Evolutionary conservation across 2,888 invertebrate genomes (phyloP).

Genomic region (Trichopria drosophilae): DNA sequence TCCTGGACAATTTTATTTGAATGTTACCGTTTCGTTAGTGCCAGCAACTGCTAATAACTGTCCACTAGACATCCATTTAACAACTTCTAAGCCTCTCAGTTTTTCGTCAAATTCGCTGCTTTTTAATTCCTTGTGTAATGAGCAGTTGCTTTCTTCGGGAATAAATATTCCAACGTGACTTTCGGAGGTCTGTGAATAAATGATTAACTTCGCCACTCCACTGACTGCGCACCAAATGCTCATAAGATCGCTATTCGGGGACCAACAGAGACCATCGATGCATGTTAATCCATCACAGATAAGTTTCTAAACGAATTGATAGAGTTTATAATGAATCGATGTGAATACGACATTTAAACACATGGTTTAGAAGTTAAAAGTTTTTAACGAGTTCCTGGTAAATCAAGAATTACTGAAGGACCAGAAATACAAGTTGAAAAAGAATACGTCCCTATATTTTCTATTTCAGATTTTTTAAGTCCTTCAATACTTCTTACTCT

Average conservation of each 20-base stretch:
- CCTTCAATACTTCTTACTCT: no score
- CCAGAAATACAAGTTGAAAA: no score
- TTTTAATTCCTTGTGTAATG: background rate
- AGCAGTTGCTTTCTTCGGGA: slow-evolving; percentile 33
- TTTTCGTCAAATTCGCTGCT: slow-evolving; percentile 28
- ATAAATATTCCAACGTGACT: slow-evolving; percentile 48
- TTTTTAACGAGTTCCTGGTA: no score
- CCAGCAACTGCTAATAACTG: slow-evolving; percentile 52
- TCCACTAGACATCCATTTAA: slow-evolving; percentile 52
- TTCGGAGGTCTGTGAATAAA: slow-evolving; percentile 49
- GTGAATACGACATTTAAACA: no score
- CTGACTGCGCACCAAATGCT: slow-evolving; percentile 53
- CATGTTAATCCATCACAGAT: slow-evolving; percentile 48
- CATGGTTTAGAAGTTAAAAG: no score
- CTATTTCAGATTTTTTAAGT: no score
- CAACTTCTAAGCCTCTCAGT: slow-evolving; percentile 49
- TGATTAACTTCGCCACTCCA: slow-evolving; percentile 46
- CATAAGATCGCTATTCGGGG: slow-evolving; percentile 51
- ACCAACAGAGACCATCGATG: slow-evolving; percentile 53
- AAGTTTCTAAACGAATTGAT: slow-evolving; percentile 49
- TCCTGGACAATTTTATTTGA: slow-evolving; percentile 1
- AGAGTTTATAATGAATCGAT: no score
- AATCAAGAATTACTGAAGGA: no score
- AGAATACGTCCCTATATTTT: no score
- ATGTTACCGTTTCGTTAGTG: slow-evolving; percentile 50